phyloP scores from a whole-genome alignment of 2,888 invertebrate species.

The Sycophila texana region DNA sequence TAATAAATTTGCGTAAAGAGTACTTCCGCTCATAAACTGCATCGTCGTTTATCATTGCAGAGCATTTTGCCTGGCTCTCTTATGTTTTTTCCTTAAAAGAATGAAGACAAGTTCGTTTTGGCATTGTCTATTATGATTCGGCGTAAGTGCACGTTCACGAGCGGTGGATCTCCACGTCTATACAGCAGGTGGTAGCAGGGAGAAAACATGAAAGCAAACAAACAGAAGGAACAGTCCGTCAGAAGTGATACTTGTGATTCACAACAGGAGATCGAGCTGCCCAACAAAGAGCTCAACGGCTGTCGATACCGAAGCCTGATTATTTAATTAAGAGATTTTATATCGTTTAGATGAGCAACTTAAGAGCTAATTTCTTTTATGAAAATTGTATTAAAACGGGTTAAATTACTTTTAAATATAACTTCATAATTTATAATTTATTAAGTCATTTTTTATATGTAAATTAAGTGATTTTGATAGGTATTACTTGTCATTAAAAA shows the following conservation, averaged over 20 bases:
- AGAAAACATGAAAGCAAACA: constrained; percentile 65
- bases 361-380: too few species aligned
- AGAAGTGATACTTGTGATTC: constrained; percentile 32
- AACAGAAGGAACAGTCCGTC: constrained; percentile 58
- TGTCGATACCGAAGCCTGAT: neutral
- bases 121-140: constrained; percentile 56
- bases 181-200: constrained; percentile 58
- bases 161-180: constrained; percentile 69
- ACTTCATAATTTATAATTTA: too few species aligned
- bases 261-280: neutral
- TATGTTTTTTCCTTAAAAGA: constrained; percentile 63
- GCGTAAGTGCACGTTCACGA: constrained; percentile 67
- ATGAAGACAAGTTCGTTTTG: constrained; percentile 66
- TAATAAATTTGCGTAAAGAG: constrained; percentile 46
- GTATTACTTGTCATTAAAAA: too few species aligned
- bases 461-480: too few species aligned
- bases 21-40: constrained; percentile 44
- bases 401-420: too few species aligned
- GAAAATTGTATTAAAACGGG: too few species aligned
- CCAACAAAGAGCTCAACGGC: neutral
- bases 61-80: constrained; percentile 5
- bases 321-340: neutral
- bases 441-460: too few species aligned
- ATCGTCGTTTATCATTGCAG: constrained; percentile 32
- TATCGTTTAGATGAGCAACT: too few species aligned